phyloP scores from a whole-genome alignment of 2,888 invertebrate genomes.

The Caenorhabditis angaria region DNA sequence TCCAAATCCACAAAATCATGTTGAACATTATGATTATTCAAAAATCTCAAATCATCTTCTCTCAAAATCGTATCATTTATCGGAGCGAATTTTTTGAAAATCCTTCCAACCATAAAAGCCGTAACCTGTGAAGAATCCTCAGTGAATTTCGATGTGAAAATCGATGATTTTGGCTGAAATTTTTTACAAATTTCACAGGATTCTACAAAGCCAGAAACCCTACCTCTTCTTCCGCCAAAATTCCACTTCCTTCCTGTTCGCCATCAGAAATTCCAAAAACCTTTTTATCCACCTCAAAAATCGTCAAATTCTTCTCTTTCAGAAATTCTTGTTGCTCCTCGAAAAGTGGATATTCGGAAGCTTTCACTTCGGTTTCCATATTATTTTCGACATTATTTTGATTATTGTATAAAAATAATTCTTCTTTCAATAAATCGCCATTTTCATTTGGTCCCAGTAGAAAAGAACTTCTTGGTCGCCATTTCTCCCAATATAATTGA shows the following conservation, averaged over 20 bases:
- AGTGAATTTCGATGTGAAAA: conserved; percentile 26
- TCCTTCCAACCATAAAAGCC: conserved; percentile 32
- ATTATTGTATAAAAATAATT: conserved; percentile 31
- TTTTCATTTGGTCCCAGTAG: conserved; percentile 34
- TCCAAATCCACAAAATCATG: conserved; percentile 46
- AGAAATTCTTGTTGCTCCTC: conserved; percentile 38
- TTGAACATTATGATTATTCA: conserved; percentile 49
- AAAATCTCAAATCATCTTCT: conserved; percentile 42
- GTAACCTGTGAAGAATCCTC: conserved; percentile 17
- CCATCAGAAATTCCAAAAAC: conserved; percentile 3
- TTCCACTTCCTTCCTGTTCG: not conserved
- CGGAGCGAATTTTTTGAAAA: conserved; percentile 46
- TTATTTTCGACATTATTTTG: conserved; percentile 25
- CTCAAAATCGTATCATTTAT: conserved; percentile 28
- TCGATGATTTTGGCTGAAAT: not conserved
- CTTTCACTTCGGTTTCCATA: conserved; percentile 24
- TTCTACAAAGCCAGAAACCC: not conserved
- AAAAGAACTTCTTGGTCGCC: conserved; percentile 52
- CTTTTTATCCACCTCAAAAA: conserved; percentile 19
- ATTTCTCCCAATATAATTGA: conserved; percentile 59
- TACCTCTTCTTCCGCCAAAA: not conserved
- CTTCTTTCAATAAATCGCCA: conserved; percentile 17
- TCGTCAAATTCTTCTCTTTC: conserved; percentile 8
- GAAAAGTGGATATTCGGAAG: conserved; percentile 38
- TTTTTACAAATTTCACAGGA: not conserved